A percentile compares a stretch with the other conserved stretches of the same genome.
Conservation (phyloP, 2,113 vertebrate species). For the Eptatretus burgeri region DNA sequence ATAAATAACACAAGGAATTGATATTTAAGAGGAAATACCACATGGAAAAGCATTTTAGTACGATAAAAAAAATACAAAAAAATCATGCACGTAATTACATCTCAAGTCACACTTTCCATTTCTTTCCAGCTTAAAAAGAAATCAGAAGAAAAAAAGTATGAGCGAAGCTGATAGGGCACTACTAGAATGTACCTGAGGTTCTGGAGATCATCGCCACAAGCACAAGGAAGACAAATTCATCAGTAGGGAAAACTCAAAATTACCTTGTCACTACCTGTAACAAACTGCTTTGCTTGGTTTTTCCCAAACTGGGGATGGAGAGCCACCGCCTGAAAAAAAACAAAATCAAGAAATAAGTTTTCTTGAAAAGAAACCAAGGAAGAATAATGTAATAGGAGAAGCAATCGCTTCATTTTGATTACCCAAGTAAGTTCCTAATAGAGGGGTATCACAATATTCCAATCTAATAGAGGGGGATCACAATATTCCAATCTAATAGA, state of each 20-base stretch:
- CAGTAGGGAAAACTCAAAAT: conserved; percentile 5
- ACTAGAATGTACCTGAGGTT: conserved; percentile 3
- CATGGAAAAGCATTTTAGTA: conserved; percentile 5
- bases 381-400: background rate
- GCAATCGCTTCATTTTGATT: background rate
- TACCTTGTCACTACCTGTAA: conserved; percentile 92
- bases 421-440: background rate
- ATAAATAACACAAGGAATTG: no score
- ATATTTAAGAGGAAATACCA: background rate
- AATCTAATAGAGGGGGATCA: background rate
- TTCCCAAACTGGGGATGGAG: conserved; percentile 63
- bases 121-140: background rate
- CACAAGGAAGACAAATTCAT: background rate
- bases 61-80: conserved; percentile 4
- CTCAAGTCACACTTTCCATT: background rate
- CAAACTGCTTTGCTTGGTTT: conserved; percentile 83
- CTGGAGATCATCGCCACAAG: conserved; percentile 7
- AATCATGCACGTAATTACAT: background rate
- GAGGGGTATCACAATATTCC: background rate
- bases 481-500: background rate
- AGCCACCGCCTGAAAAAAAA: conserved; percentile 27
- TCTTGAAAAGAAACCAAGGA: conserved; percentile 4
- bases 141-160: background rate
- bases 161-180: no score
- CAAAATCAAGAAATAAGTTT: background rate